These are phyloP conservation scores for Neomorphus geoffroyi DNA, from an alignment of 2,797 vertebrate species.

Conservation along the genomic window DNA sequence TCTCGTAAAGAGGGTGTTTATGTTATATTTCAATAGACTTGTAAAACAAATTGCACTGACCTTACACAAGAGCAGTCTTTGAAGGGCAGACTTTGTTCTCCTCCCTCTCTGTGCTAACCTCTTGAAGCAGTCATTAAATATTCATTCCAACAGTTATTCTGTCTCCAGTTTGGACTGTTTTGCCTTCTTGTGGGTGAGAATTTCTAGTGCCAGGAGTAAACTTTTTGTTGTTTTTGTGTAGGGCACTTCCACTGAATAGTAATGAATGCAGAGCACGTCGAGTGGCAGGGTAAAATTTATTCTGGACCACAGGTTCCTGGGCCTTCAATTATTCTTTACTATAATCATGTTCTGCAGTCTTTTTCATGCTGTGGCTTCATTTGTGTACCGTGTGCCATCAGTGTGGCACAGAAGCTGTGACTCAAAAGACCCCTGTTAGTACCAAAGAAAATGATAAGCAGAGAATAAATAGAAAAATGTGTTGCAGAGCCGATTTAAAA, in stretches of 20 bases:
- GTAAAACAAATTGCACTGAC: slow-evolving; percentile 47
- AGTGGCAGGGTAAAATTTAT: slow-evolving; percentile 40
- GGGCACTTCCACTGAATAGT: slow-evolving; percentile 24
- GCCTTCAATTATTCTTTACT: slow-evolving; percentile 47
- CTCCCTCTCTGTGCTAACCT: neutral
- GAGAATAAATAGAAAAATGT: slow-evolving; percentile 2
- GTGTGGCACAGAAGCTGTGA: neutral
- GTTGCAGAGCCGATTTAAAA: neutral
- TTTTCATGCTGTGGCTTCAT: slow-evolving; percentile 74
- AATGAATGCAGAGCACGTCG: slow-evolving; percentile 9
- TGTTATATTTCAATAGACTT: neutral
- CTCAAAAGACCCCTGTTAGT: neutral
- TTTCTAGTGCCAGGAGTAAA: slow-evolving; percentile 34
- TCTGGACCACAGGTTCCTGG: slow-evolving; percentile 27
- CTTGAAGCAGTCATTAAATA: slow-evolving; percentile 61
- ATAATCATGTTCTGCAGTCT: slow-evolving; percentile 59
- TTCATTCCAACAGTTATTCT: slow-evolving; percentile 52
- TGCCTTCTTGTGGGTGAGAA: neutral
- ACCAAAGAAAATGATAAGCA: neutral
- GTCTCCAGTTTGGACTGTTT: neutral
- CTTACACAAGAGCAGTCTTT: slow-evolving; percentile 20
- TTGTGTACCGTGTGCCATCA: slow-evolving; percentile 6
- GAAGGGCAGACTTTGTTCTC: slow-evolving; percentile 39
- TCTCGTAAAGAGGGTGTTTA: neutral
- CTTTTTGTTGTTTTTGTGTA: neutral